Evolutionary conservation across 2,888 invertebrate species (phyloP).

Genomic region (Blastobasis lacticolella): DNA sequence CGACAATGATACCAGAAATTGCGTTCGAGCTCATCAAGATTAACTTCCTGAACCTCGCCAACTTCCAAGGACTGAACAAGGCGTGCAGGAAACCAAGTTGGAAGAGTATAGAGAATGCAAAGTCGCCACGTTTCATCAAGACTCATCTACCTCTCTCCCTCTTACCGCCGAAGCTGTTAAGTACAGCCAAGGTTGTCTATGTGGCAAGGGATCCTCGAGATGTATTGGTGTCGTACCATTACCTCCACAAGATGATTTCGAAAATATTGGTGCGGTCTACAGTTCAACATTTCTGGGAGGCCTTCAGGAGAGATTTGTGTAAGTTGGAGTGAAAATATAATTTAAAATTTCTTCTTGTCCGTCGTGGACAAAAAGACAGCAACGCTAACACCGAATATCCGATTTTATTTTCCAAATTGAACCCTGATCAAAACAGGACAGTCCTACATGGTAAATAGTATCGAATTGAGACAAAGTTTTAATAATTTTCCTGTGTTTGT

Average conservation of each 20-base stretch:
- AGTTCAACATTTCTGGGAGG: slow-evolving; percentile 74
- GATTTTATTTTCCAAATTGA: no score
- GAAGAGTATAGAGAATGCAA: slow-evolving; percentile 44
- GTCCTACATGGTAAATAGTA: no score
- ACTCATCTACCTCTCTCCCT: slow-evolving; percentile 77
- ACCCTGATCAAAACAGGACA: no score
- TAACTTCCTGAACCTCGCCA: slow-evolving; percentile 55
- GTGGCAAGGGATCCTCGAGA: slow-evolving; percentile 83
- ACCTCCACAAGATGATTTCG: slow-evolving; percentile 75
- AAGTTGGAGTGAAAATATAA: slow-evolving; percentile 24
- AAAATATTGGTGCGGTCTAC: slow-evolving; percentile 64
- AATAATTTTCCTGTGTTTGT: no score
- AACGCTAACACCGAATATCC: no score
- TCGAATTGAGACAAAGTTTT: no score
- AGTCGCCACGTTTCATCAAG: slow-evolving; percentile 76
- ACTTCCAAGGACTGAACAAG: slow-evolving; percentile 53
- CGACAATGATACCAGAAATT: slow-evolving; percentile 50
- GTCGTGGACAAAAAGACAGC: no score
- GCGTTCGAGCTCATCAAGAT: slow-evolving; percentile 50
- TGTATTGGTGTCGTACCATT: slow-evolving; percentile 80
- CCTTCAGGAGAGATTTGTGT: slow-evolving; percentile 76
- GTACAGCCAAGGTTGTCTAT: slow-evolving; percentile 76
- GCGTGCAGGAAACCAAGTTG: slow-evolving; percentile 49
- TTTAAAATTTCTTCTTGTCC: not conserved
- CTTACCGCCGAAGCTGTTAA: slow-evolving; percentile 65